These are phyloP conservation scores for Eupeodes latifasciatus DNA, from an alignment of 2,888 invertebrate species.

Conservation along the genomic window DNA sequence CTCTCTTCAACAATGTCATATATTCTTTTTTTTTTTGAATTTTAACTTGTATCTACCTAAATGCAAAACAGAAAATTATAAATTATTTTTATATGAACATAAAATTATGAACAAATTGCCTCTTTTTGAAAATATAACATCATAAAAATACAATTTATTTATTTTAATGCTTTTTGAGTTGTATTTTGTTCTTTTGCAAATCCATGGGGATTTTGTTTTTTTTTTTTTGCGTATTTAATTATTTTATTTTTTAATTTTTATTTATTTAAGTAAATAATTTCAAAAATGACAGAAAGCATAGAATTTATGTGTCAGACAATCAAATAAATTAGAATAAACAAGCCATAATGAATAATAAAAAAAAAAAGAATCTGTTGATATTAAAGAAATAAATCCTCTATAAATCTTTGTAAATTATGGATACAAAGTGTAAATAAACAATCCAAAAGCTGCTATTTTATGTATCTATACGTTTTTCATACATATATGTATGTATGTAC, in stretches of 20 bases:
- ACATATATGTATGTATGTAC: too few relatives aligned
- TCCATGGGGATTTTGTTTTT: not conserved
- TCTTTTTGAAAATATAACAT: not conserved
- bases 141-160: slow-evolving; percentile 9
- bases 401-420: slow-evolving; percentile 59
- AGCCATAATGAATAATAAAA: slow-evolving; percentile 6
- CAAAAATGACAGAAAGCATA: slow-evolving; percentile 45
- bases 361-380: slow-evolving; percentile 11
- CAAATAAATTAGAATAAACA: slow-evolving; percentile 54
- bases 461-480: too few relatives aligned
- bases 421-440: slow-evolving; percentile 67
- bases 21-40: not conserved
- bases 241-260: slow-evolving; percentile 30
- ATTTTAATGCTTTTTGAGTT: not conserved
- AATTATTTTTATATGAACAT: slow-evolving; percentile 8
- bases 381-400: slow-evolving; percentile 48
- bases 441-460: slow-evolving; percentile 17
- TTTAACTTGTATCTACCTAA: not conserved
- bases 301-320: slow-evolving; percentile 43
- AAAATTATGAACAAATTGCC: slow-evolving; percentile 8
- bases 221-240: slow-evolving; percentile 1
- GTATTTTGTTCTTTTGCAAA: slow-evolving; percentile 3
- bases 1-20: slow-evolving; percentile 7
- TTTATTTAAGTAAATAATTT: slow-evolving; percentile 36
- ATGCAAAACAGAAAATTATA: not conserved